Base-by-base conservation (phyloP, 2,113 vertebrate species). In the Sciurus niger region DNA sequence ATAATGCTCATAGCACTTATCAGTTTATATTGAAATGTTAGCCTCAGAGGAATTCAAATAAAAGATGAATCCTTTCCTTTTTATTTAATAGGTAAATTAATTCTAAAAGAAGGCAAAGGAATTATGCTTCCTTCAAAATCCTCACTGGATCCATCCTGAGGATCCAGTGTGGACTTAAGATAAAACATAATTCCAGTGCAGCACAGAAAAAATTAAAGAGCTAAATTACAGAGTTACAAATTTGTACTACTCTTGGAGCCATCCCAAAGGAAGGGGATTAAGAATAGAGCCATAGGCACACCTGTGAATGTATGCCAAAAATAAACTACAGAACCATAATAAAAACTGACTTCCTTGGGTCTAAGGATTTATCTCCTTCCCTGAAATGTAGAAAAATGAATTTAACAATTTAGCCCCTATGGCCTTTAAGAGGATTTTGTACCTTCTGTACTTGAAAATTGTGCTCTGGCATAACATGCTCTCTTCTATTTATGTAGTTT, bases 361-460 rank as follows among this genome's bases (percentile, higher is more conserved):
- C 95, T 95, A 95, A 93, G 90, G 97, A 95, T 97, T 98, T 97
- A 97, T 98, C 97, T 95, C 87, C 93, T 96, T 94, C 88, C 87
- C 89, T 97, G 96, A 97, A 98, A 98, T 92, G 84, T 89, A 97
- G 97, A 97, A 98, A 98, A 98, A 97, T 93, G 90, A 98, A 96
- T 98, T 97, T 97, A 98, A 96, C 96, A 97, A 97, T 96, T 98
- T 94, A 96, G 97, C 88, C 92, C 97, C 96, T 97, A 94, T 94
- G 96, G 97, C 97, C 91, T 96, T 96, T 97, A 98, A 98, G 98
- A 98, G 97, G 98, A 98, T 98, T 98, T 97, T 96, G 90, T 93
- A 86, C 30, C 78, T 94, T 96, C 94, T 93, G 77, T 96, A 97
- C 97, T 96, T 96, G 96, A 98, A 97, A 97, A 97, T 14, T 97